A percentile compares a stretch with the other conserved stretches of the same genome.
Evolutionary conservation across 2,888 invertebrate species (phyloP).

Genomic region (Melanostoma mellinum): DNA sequence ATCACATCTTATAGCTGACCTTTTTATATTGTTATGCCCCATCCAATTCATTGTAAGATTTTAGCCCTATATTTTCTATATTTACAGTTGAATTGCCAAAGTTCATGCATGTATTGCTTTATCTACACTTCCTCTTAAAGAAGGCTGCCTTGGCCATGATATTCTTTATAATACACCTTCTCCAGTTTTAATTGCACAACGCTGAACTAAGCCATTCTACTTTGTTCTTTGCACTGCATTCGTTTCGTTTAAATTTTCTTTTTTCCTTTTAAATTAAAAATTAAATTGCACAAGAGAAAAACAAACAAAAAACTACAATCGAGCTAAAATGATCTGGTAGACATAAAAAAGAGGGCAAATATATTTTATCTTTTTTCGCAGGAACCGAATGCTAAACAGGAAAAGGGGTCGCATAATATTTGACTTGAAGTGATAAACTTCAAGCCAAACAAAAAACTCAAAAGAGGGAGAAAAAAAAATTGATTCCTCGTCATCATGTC

Average conservation of each 20-base stretch:
- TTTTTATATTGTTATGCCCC: too few relatives aligned
- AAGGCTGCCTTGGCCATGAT: constrained; percentile 13
- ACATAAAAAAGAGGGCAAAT: constrained; percentile 21
- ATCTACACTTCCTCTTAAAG: neutral
- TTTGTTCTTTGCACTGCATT: constrained; percentile 15
- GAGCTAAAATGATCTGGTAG: neutral
- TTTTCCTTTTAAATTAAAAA: constrained; percentile 29
- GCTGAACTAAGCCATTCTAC: constrained; percentile 54
- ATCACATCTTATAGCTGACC: too few relatives aligned
- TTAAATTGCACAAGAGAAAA: constrained; percentile 38
- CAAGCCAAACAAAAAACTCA: neutral
- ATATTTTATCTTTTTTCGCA: neutral
- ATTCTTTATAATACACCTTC: constrained; percentile 2
- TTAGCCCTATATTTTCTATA: neutral
- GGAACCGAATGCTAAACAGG: neutral
- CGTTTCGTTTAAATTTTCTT: constrained; percentile 2
- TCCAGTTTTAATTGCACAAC: constrained; percentile 61
- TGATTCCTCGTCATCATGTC: constrained; percentile 42
- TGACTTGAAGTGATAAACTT: constrained; percentile 16
- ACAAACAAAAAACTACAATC: constrained; percentile 48
- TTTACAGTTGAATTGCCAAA: constrained; percentile 3
- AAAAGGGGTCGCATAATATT: constrained; percentile 3
- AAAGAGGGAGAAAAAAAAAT: constrained; percentile 31
- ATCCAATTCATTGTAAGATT: too few relatives aligned
- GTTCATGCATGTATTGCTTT: neutral